Evolutionary conservation across 2,797 vertebrate genomes (phyloP), one percentile per base, ranked within the genome.

Genomic region (Cyclopterus lumpus): DNA sequence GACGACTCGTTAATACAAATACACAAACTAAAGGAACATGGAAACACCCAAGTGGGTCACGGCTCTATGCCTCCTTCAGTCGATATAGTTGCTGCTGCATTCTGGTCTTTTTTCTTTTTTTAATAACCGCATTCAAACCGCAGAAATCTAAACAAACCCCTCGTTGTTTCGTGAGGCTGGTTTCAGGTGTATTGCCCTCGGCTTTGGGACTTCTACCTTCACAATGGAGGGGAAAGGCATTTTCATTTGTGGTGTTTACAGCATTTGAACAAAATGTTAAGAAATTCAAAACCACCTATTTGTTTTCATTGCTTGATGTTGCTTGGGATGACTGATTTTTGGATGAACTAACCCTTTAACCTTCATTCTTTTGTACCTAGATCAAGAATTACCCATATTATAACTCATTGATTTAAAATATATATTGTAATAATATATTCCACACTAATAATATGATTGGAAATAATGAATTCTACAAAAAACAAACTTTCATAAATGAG

Each of bases 41-140:
- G 26, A 26, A 16, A 48, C n/a, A 8, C 30, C 34, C 46, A n/a
- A 70, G 61, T 63, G 49, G 32, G 62, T 62, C 57, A n/a, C 18
- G 10, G 48, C 12, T 57, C n/a, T 5, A 30, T 30, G 10, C 57
- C n/a, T 74, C 9, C 59, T 65, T 46, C 7, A 11, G 57, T 14
- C n/a, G 44, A 73, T 6, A 20, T 20, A 66, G 11, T n/a, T 36
- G 8, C n/a, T 0, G 16, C 51, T 49, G 12, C 6, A 12, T 30
- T 32, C 32, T n/a, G 44, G 16, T 51, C 15, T 46, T 44, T 16
- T 15, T 6, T 28, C 28, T 28, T 4, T 2, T n/a, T n/a, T n/a
- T n/a, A n/a, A n/a, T n/a, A n/a, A 5, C 5, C 5, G 12, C 22
- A 8, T 53, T n/a, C 26, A 64, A 46, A 42, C 59, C 16, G 20